phyloP scores from a whole-genome alignment of 2,797 vertebrate genomes.

The Tinamus major region DNA sequence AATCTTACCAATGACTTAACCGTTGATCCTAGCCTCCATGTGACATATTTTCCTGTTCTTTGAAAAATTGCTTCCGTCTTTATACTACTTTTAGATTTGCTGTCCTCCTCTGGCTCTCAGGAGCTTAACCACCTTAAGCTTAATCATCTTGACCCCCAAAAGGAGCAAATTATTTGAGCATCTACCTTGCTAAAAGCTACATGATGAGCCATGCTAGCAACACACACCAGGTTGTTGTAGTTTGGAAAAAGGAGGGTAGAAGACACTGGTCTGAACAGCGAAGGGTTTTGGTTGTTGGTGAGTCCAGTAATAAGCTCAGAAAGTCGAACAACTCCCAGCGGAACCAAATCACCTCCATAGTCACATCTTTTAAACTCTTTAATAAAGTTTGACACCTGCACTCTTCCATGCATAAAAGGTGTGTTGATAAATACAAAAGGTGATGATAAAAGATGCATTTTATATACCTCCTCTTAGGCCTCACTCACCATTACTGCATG shows the following conservation, averaged over 20 bases:
- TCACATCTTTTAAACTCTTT: neutral
- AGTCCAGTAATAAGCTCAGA: neutral
- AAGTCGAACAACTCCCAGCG: neutral
- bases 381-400: neutral
- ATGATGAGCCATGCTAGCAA: neutral
- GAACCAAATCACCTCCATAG: neutral
- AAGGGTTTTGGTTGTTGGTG: neutral
- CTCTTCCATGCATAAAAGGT: neutral
- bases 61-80: neutral
- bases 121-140: neutral
- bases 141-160: neutral
- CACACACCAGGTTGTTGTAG: neutral
- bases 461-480: neutral
- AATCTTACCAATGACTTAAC: neutral
- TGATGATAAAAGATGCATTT: neutral
- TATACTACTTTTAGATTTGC: neutral
- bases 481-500: neutral
- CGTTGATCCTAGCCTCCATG: neutral
- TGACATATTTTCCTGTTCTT: neutral
- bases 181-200: neutral
- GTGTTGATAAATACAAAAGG: neutral
- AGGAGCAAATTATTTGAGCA: neutral
- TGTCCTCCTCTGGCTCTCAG: neutral
- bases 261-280: neutral
- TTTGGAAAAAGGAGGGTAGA: neutral